Base-by-base conservation (phyloP, 2,888 invertebrate species). In the Troglohyphantes excavatus region DNA sequence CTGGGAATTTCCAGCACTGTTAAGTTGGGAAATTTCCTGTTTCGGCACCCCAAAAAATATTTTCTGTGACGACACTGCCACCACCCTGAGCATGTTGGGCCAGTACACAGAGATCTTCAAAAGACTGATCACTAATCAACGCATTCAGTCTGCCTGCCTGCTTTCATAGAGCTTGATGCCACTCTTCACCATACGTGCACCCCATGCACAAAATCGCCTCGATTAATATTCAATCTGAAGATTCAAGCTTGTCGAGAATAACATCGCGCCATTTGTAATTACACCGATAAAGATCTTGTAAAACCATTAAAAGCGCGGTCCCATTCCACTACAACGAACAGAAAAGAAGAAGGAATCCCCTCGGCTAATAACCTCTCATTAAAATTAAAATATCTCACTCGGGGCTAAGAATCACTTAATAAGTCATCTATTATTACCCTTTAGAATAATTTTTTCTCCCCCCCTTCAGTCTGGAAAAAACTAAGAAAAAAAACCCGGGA, bases 361-460 rank as follows among this genome's bases (percentile, higher is more conserved):
- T 7, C 13, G 63, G 43, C 26, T 65, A 73, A 83, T 73, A 83
- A 83, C 88, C 68, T 2, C 61, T 82, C 68, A 89, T 89, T 83
- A 89, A 89, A 89, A 82, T 82, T 82, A 82, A 89, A 89, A 82
- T 88, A 59, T 82, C 75, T 76, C 88, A 89, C 88, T 82, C 75
- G 76, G 33, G 76, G 88, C 43, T 11, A 68, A 29, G 63, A 82
- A 89, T 82, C 88, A 82, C 88, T 89, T 89, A 89, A 89, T 89
- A 89, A 70, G 59, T 82, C 88, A 89, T 89, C 82, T 29, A 89
- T 89, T 89, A 82, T 63, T 61, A n/a, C 33, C 26, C 27, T 33
- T 7, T 39, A 13, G 59, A 61, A 76, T 61, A 46, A 75, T 53
- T 75, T 19, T 23, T 75, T 43, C 21, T 75, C 29, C 53, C 33